Percentiles rank a stretch among this genome's conserved stretches.
Conservation (phyloP, 2,888 invertebrate species). For the Drosophila lacicola region DNA sequence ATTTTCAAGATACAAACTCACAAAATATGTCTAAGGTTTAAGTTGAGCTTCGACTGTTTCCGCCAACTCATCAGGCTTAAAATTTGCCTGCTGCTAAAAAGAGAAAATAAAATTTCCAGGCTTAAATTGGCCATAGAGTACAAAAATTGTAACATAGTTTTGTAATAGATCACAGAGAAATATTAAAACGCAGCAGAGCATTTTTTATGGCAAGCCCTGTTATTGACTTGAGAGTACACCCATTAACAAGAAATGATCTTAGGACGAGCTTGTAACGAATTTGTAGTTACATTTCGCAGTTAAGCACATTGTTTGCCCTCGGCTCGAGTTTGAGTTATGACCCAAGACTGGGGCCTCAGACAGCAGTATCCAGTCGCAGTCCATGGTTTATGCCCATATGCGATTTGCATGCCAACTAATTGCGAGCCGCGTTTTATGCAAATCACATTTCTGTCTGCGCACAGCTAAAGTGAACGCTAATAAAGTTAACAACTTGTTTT, state of each 20-base stretch:
- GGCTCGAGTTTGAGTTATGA: conserved; percentile 54
- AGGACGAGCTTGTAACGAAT: conserved; percentile 29
- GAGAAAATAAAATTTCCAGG: no score
- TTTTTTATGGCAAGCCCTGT: no score
- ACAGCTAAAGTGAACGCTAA: conserved; percentile 45
- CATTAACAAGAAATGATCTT: conserved; percentile 31
- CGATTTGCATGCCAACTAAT: conserved; percentile 72
- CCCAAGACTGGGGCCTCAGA: conserved; percentile 28
- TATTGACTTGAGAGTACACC: neutral
- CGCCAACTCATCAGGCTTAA: no score
- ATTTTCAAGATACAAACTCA: no score
- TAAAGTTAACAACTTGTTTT: conserved; percentile 71
- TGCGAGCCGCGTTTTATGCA: conserved; percentile 58
- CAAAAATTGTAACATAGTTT: no score
- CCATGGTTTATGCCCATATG: conserved; percentile 35
- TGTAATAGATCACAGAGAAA: no score
- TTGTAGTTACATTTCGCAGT: conserved; percentile 31
- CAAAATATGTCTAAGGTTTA: no score
- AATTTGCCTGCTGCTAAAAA: no score
- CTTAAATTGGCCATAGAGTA: no score
- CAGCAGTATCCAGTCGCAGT: conserved; percentile 3
- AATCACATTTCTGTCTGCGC: conserved; percentile 53
- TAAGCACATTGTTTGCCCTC: conserved; percentile 37
- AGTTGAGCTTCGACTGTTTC: no score
- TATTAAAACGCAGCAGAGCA: no score